Evolutionary conservation across 2,797 vertebrate species (phyloP).

Genomic region (Ibycter americanus): DNA sequence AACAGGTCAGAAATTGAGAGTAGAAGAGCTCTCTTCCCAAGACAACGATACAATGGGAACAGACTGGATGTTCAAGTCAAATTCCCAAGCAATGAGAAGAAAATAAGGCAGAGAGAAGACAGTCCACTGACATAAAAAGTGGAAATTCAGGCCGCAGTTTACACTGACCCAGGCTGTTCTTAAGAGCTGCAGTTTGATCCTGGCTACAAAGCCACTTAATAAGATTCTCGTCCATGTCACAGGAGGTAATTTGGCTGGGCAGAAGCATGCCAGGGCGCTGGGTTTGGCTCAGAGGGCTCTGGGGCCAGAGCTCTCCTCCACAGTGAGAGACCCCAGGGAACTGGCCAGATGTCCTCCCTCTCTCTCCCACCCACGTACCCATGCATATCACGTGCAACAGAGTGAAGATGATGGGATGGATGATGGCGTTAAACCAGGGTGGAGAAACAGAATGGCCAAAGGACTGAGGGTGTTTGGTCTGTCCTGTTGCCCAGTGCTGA

Average conservation of each 20-base stretch:
- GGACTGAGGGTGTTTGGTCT: background rate
- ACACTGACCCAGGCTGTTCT: background rate
- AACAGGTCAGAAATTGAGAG: rapidly evolving
- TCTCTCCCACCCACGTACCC: rapidly evolving
- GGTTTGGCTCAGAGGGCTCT: background rate
- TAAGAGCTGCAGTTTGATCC: constrained; percentile 27
- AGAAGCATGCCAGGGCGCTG: background rate
- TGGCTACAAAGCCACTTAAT: constrained; percentile 30
- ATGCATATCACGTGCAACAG: rapidly evolving
- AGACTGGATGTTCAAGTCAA: background rate
- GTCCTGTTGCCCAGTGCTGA: background rate
- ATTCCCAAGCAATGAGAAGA: background rate
- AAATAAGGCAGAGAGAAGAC: background rate
- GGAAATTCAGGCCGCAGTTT: background rate
- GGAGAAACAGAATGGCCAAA: rapidly evolving
- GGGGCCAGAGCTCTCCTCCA: background rate
- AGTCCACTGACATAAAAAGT: background rate
- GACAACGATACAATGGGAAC: background rate
- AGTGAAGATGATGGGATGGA: rapidly evolving
- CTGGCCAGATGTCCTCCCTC: background rate
- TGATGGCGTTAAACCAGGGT: background rate
- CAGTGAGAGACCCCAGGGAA: background rate
- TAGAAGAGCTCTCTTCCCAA: background rate
- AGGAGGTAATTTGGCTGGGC: background rate
- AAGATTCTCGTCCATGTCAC: background rate